phyloP scores from a whole-genome alignment of 1,140 invertebrate species.

The Cardiocondyla obscurior region DNA sequence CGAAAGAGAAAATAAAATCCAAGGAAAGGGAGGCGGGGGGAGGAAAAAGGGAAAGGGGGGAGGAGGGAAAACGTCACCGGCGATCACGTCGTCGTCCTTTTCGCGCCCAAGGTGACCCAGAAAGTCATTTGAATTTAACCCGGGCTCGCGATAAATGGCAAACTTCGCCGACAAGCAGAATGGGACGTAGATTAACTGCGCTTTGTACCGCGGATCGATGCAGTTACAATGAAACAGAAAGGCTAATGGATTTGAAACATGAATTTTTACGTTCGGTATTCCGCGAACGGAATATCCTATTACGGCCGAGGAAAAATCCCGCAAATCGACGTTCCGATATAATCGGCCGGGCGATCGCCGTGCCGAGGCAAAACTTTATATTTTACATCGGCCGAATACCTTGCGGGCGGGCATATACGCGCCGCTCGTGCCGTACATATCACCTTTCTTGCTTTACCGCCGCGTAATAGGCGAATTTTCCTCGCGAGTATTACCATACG shows the following conservation, averaged over 20 bases:
- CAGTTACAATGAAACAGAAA: constrained; percentile 41
- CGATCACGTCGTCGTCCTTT: not conserved
- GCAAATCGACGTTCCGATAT: constrained; percentile 5
- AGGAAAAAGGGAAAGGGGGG: not conserved
- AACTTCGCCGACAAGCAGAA: constrained; percentile 46
- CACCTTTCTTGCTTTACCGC: not conserved
- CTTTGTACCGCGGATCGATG: constrained; percentile 44
- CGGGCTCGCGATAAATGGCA: constrained; percentile 45
- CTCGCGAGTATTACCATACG: not conserved
- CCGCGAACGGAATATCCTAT: constrained; percentile 16
- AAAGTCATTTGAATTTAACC: constrained; percentile 55
- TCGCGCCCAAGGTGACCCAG: constrained; percentile 36
- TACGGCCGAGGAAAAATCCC: not conserved
- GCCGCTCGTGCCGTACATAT: too few relatives aligned
- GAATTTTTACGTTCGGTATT: constrained; percentile 20
- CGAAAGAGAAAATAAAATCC: not conserved
- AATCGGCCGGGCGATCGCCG: not conserved
- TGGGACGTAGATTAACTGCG: constrained; percentile 52
- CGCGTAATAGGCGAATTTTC: not conserved
- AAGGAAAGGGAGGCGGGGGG: not conserved
- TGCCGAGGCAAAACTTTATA: not conserved
- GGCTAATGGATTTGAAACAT: constrained; percentile 42
- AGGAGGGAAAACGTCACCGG: not conserved
- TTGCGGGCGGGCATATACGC: too few relatives aligned
- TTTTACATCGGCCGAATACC: not conserved